Evolutionary conservation across 1,140 invertebrate species (phyloP), one percentile per base, ranked within the genome.

Genomic region (Gryllus bimaculatus): DNA sequence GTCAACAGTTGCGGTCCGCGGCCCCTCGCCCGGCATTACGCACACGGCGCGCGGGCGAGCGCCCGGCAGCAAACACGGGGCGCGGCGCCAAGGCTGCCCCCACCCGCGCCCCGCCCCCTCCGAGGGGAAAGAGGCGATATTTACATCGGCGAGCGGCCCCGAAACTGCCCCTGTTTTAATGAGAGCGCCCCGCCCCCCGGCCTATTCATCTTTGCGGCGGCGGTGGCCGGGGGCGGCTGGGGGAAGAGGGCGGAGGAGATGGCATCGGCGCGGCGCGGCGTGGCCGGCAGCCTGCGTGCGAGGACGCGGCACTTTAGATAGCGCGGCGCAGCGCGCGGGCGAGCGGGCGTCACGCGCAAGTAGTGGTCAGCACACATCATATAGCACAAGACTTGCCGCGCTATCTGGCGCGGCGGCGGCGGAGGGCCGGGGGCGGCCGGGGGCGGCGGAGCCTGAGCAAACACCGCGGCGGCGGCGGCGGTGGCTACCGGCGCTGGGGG

Each of bases 281-380:
- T 5, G 26, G 26, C 26, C 1, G 26, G 26, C 26, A 39, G 26
- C 1, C 10, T 66, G 54, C 54, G 54, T 66, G 54, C 54, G 54
- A 66, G 54, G 54, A 66, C 10, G 18, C 54, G 54, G 54, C 54
- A 66, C 54, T 66, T 66, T 66, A 66, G 54, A 66, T 66, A 66
- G 54, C 54, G 54, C 54, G 54, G 54, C 54, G 54, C 26, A 2
- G 26, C 26, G 26, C 26, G n/a, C 26, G 26, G 26, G 26, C 26
- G 26, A 5, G 54, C 54, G 54, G 18, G 18, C 54, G 54, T 66
- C 54, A 66, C 10, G 54, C 54, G 54, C 54, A 66, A 66, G 54
- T 66, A 66, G 54, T 66, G 54, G 54, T 66, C 54, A 66, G 54
- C 54, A 66, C 54, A 66, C 54, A 66, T 66, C 54, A 66, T 66